These are phyloP conservation scores for Hydroisotoma schaefferi DNA, from an alignment of 2,888 invertebrate genomes.

Conservation along the genomic window DNA sequence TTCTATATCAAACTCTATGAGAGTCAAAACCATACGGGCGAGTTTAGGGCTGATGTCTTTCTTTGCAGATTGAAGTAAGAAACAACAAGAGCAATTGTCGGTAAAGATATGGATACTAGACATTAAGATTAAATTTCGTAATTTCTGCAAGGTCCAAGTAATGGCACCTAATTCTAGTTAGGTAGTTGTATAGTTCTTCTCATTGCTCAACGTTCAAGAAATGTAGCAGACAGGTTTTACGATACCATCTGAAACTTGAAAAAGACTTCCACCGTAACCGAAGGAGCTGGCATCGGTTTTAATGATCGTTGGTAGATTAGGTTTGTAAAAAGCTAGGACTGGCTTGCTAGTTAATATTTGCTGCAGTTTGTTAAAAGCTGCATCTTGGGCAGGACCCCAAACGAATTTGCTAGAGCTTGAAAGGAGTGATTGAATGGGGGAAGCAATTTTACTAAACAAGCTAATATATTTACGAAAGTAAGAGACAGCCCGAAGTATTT, in stretches of 20 bases:
- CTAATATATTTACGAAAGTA: neutral
- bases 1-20: neutral
- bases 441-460: neutral
- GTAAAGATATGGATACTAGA: neutral
- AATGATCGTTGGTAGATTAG: neutral
- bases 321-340: neutral
- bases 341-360: neutral
- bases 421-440: neutral
- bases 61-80: neutral
- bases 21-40: neutral
- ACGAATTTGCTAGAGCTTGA: neutral
- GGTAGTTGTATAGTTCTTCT: neutral
- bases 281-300: neutral
- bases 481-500: neutral
- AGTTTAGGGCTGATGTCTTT: conserved; percentile 1
- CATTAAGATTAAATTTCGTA: neutral
- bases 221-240: neutral
- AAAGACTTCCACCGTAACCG: neutral
- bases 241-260: neutral
- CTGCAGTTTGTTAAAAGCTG: neutral
- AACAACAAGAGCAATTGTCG: neutral
- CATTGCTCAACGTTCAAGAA: neutral
- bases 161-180: neutral
- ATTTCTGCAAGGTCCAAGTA: neutral
- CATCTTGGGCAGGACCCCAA: neutral